Base-by-base conservation (phyloP, 2,797 vertebrate species). In the Champsocephalus gunnari region DNA sequence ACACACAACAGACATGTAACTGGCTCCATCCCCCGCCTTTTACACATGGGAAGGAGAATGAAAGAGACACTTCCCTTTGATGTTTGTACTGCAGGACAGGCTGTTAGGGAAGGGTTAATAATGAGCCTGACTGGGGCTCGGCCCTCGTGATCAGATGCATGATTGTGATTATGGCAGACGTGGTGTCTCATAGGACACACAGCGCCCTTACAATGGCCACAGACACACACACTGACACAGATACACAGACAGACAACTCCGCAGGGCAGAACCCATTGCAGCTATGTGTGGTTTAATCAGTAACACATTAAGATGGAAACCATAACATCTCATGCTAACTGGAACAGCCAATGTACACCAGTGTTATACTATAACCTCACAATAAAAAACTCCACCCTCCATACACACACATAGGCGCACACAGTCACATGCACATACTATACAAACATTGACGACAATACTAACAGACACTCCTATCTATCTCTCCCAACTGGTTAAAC, bases 161-260 rank as follows among this genome's bases (percentile, higher is more conserved):
- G 90, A 92, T 69, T 70, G 56, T 60, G 90, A 88, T 87, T 67
- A 88, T 48, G 55, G 66, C 71, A 75, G 80, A 81, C 81, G 19
- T 47, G 65, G 51, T 79, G 81, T 88, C 82, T 93, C 92, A 92
- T 92, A 84, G 92, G 93, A 94, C 84, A 87, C 79, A 61, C 75
- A 13, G n/a, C 3, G 47, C 58, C 58, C 77, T 41, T 10, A 75
- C 77, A 87, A 84, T 38, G 48, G 54, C 32, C n/a, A 38, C 41
- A 57, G 38, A 65, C 53, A 71, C 12, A 53, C 62, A 67, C 55
- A 32, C 54, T 58, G 34, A 45, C 9, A 34, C 54, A 63, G 3
- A 47, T 2, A 38, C 50, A 49, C 0, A n/a, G 53, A 65, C 44
- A 51, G 34, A 76, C 28, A 38, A 24, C 14, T 79, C 66, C 53